These are phyloP conservation scores for Nannoperca obscura DNA, from an alignment of 2,797 vertebrate species.

Conservation along the genomic window DNA sequence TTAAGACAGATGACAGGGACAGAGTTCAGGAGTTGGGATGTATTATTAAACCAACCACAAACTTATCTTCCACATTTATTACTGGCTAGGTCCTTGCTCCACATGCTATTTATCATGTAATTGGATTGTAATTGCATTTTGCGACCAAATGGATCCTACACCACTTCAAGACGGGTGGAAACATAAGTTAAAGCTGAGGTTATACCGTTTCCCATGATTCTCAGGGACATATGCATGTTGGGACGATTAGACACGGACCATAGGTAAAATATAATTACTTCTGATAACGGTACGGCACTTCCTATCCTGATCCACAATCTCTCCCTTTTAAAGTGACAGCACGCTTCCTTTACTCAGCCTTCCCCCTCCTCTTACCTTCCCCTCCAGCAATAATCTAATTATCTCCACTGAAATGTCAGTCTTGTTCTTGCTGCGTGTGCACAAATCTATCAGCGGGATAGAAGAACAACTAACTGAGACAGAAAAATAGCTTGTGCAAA, in stretches of 20 bases:
- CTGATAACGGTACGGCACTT: conserved; percentile 64
- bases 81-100: conserved; percentile 70
- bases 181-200: conserved; percentile 64
- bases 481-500: conserved; percentile 40
- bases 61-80: conserved; percentile 83
- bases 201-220: conserved; percentile 63
- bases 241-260: conserved; percentile 75
- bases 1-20: conserved; percentile 79
- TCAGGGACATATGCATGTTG: conserved; percentile 51
- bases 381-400: conserved; percentile 76
- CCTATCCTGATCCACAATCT: conserved; percentile 66
- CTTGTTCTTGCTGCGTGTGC: conserved; percentile 58
- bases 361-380: conserved; percentile 47
- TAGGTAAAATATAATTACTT: conserved; percentile 81
- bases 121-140: conserved; percentile 83
- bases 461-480: conserved; percentile 53
- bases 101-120: conserved; percentile 83
- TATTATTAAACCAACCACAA: conserved; percentile 84
- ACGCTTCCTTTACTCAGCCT: conserved; percentile 44
- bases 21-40: conserved; percentile 79
- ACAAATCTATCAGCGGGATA: conserved; percentile 61
- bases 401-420: conserved; percentile 69
- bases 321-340: conserved; percentile 73
- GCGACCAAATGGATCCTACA: conserved; percentile 69
- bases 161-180: conserved; percentile 71